phyloP scores from a whole-genome alignment of 2,888 invertebrate genomes.

The Tenthredo notha region DNA sequence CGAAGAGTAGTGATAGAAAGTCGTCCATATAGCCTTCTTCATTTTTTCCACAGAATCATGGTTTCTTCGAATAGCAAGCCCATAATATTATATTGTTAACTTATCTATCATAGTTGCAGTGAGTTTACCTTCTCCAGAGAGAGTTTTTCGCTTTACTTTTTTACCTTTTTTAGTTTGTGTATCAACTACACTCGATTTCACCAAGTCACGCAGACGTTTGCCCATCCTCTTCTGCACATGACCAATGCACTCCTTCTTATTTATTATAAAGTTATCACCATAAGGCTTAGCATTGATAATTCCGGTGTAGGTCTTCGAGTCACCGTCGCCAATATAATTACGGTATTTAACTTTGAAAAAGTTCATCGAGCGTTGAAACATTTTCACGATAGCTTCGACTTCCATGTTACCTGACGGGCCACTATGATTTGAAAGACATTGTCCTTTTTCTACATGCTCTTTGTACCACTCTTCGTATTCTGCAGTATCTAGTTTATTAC shows the following conservation, averaged over 20 bases:
- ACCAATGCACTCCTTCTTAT: background rate
- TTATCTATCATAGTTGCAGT: constrained; percentile 56
- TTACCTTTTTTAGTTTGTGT: background rate
- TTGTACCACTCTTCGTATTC: no score
- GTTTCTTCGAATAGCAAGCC: constrained; percentile 56
- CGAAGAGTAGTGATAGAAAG: constrained; percentile 66
- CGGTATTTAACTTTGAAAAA: background rate
- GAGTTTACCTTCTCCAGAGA: constrained; percentile 47
- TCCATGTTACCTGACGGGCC: no score
- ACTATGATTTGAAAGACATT: background rate
- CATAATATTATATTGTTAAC: constrained; percentile 56
- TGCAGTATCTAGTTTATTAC: constrained; percentile 48
- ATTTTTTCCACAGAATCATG: constrained; percentile 59
- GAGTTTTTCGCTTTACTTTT: background rate
- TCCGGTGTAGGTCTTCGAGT: background rate
- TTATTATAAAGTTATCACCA: background rate
- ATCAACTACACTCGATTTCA: background rate
- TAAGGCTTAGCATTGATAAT: background rate
- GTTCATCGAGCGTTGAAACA: background rate
- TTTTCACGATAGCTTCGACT: background rate
- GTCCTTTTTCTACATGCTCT: background rate
- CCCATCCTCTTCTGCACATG: background rate
- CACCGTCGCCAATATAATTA: background rate
- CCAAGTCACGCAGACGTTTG: background rate
- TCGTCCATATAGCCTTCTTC: constrained; percentile 67